Evolutionary conservation across 2,888 invertebrate genomes (phyloP).

Genomic region (Schrankia costaestrigalis): DNA sequence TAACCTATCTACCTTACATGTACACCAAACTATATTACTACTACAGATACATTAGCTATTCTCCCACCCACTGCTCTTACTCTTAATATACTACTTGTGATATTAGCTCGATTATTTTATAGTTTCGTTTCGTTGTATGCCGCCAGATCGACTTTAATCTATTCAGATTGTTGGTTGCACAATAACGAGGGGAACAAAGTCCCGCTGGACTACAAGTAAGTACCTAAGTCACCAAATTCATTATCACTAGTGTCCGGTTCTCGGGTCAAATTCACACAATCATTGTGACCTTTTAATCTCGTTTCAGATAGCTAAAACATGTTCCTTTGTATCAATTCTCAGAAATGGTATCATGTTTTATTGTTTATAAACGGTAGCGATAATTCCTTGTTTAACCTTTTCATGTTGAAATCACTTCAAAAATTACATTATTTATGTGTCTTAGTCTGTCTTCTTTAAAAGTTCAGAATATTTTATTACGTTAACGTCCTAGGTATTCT

Average conservation of each 20-base stretch:
- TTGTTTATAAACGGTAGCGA: conserved; percentile 44
- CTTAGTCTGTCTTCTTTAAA: too few relatives aligned
- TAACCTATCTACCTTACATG: too few relatives aligned
- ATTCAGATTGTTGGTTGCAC: conserved; percentile 6
- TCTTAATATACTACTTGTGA: too few relatives aligned
- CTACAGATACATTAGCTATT: too few relatives aligned
- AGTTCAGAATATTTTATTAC: too few relatives aligned
- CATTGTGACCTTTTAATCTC: conserved; percentile 70
- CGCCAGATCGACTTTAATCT: too few relatives aligned
- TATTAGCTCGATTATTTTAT: too few relatives aligned
- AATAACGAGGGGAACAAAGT: conserved; percentile 8
- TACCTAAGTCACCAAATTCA: conserved; percentile 48
- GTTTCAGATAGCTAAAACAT: conserved; percentile 66
- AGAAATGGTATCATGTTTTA: conserved; percentile 54
- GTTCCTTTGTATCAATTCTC: conserved; percentile 68
- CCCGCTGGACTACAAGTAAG: conserved; percentile 15
- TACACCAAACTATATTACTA: too few relatives aligned
- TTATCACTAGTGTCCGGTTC: conserved; percentile 69
- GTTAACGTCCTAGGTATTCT: too few relatives aligned
- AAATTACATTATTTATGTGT: too few relatives aligned
- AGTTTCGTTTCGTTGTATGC: too few relatives aligned
- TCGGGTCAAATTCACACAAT: conserved; percentile 73
- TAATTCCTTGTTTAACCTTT: conserved; percentile 32
- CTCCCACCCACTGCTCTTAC: too few relatives aligned
- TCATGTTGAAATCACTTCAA: conserved; percentile 10